Base-by-base conservation (phyloP, 2,888 invertebrate genomes). In the Sepioteuthis lessoniana region DNA sequence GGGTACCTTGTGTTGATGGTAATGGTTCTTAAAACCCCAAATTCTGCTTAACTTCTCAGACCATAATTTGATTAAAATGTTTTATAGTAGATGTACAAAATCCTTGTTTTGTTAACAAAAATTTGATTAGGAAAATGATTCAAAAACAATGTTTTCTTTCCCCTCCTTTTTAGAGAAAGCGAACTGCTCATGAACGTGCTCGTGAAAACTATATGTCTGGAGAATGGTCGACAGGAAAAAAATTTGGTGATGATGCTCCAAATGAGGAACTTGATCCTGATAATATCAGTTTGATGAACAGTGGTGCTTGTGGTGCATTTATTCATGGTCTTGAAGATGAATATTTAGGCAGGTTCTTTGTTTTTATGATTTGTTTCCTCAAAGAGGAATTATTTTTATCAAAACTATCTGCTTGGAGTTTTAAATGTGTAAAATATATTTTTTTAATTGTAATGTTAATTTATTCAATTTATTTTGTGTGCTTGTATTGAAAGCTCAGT, bases 321-420 rank as follows among this genome's bases (percentile, higher is more conserved):
- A 99, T 99, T 95, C 99, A 99, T 97, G 99, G 99, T 0, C 98
- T 99, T 76, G 99, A 99, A 97, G 99, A 99, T 97, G 99, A 99
- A 97, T 99, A 98, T 97, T 98, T 99, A 97, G 98, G 98, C 98
- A 96, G 95, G 96, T 95, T 76, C n/a, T 76, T 76, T 21, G 16
- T 93, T 90, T n/a, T 46, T 31, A 94, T 35, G 47, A 90, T 60
- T 94, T 25, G 8, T 21, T 38, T 42, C 25, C 21, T 28, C 21
- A 5, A 55, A 21, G 28, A 37, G 76, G 21, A 28, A 25, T n/a
- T n/a, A n/a, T n/a, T n/a, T n/a, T n/a, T n/a, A n/a, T n/a, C n/a
- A n/a, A n/a, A n/a, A n/a, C n/a, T n/a, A n/a, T n/a, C n/a, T n/a
- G n/a, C n/a, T n/a, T n/a, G n/a, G n/a, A n/a, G n/a, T n/a, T n/a